Conservation (phyloP, 2,888 invertebrate genomes). For the Pollenia griseotomentosa region DNA sequence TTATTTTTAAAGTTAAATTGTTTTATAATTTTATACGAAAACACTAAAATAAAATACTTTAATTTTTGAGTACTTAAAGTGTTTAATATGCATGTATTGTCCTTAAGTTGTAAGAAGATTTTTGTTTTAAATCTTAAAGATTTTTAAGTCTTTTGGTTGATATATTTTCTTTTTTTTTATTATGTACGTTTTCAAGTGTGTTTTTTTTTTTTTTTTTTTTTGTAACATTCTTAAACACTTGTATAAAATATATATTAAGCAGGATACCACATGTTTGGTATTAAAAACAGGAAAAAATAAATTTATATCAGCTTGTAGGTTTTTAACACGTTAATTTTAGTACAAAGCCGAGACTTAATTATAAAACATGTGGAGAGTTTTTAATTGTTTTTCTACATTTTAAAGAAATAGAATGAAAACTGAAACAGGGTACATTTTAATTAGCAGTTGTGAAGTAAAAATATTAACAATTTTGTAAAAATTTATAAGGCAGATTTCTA, state of each 20-base stretch:
- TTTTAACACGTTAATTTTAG: conserved; percentile 27
- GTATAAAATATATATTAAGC: conserved; percentile 43
- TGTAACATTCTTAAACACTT: conserved; percentile 24
- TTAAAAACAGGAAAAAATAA: conserved; percentile 54
- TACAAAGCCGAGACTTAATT: conserved; percentile 24
- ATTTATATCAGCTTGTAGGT: conserved; percentile 29
- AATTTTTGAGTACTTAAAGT: background rate
- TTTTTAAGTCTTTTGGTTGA: background rate
- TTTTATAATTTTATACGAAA: background rate
- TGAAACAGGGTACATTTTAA: background rate
- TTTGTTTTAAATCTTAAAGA: conserved; percentile 54
- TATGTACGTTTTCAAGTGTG: conserved; percentile 11
- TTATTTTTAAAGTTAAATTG: background rate
- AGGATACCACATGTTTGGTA: conserved; percentile 68
- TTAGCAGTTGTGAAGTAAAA: background rate
- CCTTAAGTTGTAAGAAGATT: background rate
- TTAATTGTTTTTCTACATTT: background rate
- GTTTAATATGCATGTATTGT: conserved; percentile 20
- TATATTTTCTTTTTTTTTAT: conserved; percentile 3
- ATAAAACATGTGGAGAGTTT: conserved; percentile 22
- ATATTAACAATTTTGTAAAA: too few species aligned
- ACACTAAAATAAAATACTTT: background rate
- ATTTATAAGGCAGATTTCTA: too few species aligned
- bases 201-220: background rate
- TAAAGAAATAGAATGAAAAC: background rate